Base-by-base conservation (phyloP, 2,113 vertebrate species). In the Ceratotherium simum region DNA sequence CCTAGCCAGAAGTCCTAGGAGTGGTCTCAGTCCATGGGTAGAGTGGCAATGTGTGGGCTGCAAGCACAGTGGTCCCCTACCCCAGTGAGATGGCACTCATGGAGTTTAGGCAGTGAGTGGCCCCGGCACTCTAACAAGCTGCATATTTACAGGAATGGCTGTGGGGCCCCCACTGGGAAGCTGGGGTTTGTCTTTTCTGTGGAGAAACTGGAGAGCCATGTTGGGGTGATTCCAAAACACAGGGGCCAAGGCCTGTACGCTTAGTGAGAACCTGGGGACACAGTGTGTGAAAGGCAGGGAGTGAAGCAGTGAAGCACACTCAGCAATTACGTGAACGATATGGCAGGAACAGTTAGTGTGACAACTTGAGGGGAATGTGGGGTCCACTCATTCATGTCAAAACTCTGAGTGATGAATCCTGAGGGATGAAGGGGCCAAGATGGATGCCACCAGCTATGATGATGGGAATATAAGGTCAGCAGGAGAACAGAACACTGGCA, bases 11-110 rank as follows among this genome's bases (percentile, higher is more conserved):
- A 93, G 33, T 54, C 36, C n/a, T 58, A 67, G 54, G 18, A 11
- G 4, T 48, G 39, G 72, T 54, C 16, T n/a, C 58, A n/a, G 2
- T 65, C 46, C 13, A 64, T 76, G 5, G 42, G 21, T 16, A 46
- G 18, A 80, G n/a, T 11, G 56, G 67, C 21, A 82, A 21, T 56
- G 2, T 23, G 69, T 72, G 36, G 27, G 25, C 3, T 16, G 4
- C 29, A 85, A 79, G 14, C 1, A 75, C 21, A 29, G 6, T 4
- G 13, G 16, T 67, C 20, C 31, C 1, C 5, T 31, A 9, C 4
- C 14, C 51, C 39, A 2, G 6, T 4, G n/a, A 83, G 39, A 6
- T 13, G 31, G 1, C 0, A n/a, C 10, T 29, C 21, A 3, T 2
- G 39, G 29, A 10, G 4, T 16, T 46, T 5, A 23, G 36, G n/a